A percentile compares a stretch with the other conserved stretches of the same genome.
These are phyloP conservation scores for Rousettus madagascariensis DNA, from an alignment of 2,797 vertebrate species.

Conservation along the genomic window DNA sequence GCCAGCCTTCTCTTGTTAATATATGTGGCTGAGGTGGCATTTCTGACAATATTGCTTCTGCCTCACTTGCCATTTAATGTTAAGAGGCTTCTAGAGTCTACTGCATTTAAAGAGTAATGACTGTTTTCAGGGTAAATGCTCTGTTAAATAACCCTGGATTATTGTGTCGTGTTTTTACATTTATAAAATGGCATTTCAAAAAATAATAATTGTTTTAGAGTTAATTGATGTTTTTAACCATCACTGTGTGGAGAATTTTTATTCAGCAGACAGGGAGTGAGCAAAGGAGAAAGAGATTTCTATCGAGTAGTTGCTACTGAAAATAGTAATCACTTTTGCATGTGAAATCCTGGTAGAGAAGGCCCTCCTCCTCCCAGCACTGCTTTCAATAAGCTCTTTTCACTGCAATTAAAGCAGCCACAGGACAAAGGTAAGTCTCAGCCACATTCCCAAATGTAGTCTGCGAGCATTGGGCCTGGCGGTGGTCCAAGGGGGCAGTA, in stretches of 20 bases:
- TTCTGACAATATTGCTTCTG: constrained; percentile 83
- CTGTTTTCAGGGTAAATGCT: constrained; percentile 87
- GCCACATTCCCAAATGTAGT: accelerated
- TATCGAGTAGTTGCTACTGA: background rate
- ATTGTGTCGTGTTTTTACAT: constrained; percentile 86
- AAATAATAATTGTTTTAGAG: constrained; percentile 87
- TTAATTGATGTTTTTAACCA: constrained; percentile 86
- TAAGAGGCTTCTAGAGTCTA: constrained; percentile 84
- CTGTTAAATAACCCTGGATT: constrained; percentile 87
- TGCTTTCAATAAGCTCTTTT: background rate
- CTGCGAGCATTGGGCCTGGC: background rate
- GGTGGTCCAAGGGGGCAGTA: background rate
- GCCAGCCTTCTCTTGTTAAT: constrained; percentile 45
- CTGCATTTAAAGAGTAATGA: constrained; percentile 85
- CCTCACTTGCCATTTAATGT: constrained; percentile 83
- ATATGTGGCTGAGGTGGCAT: constrained; percentile 73
- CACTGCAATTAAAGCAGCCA: background rate
- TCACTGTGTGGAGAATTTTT: constrained; percentile 73
- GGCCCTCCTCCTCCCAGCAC: background rate
- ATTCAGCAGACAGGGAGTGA: constrained; percentile 58
- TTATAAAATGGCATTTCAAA: constrained; percentile 86
- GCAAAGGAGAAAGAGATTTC: constrained; percentile 64
- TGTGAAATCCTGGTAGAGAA: background rate
- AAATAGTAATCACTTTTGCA: constrained; percentile 58
- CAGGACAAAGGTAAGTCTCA: constrained; percentile 18